Percentiles rank a stretch among this genome's conserved stretches.
phyloP scores from a whole-genome alignment of 2,888 invertebrate species.

The Tetanocera ferruginea region DNA sequence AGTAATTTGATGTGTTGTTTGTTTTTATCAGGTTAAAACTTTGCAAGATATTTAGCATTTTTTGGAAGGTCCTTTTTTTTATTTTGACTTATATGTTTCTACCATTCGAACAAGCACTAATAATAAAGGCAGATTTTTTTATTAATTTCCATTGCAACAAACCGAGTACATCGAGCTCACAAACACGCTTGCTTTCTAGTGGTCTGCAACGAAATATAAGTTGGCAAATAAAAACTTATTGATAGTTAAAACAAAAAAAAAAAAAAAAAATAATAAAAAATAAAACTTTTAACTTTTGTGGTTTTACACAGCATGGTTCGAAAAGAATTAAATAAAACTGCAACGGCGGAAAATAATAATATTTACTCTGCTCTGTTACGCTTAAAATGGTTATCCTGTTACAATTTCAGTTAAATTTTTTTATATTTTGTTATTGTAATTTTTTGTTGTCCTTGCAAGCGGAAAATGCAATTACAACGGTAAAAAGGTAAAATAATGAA shows the following conservation, averaged over 20 bases:
- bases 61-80: too few relatives aligned
- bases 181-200: neutral
- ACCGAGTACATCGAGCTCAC: neutral
- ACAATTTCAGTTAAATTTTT: neutral
- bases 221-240: neutral
- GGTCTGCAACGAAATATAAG: neutral
- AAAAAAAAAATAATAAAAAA: neutral
- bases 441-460: slow-evolving; percentile 12
- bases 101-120: too few relatives aligned
- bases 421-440: neutral
- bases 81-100: too few relatives aligned
- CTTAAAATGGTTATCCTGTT: slow-evolving; percentile 24
- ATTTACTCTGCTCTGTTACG: slow-evolving; percentile 19
- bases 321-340: neutral
- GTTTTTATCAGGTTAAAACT: too few relatives aligned
- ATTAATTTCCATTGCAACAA: too few relatives aligned
- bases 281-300: neutral
- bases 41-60: too few relatives aligned
- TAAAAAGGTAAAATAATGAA: neutral
- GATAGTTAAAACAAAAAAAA: neutral
- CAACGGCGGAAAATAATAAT: slow-evolving; percentile 20
- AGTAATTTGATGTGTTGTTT: too few relatives aligned
- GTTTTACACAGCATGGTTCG: neutral
- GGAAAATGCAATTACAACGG: slow-evolving; percentile 28
- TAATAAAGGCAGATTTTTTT: too few relatives aligned